Conservation (phyloP, 1,140 invertebrate genomes). For the Drosophila melanica region DNA sequence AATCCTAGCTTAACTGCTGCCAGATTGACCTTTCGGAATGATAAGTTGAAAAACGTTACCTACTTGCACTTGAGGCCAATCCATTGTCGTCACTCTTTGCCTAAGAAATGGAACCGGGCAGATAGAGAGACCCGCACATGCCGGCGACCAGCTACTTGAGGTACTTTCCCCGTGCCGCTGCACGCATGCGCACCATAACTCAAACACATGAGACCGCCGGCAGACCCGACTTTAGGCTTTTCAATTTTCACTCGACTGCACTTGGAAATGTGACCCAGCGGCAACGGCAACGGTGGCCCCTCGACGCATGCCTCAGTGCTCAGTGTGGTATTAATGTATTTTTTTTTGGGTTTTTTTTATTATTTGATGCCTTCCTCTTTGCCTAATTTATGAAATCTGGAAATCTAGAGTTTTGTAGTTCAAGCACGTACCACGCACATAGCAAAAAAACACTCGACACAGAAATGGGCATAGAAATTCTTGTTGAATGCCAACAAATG, state of each 20-base stretch:
- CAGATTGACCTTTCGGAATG: constrained; percentile 30
- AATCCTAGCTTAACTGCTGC: constrained; percentile 23
- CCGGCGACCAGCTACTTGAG: constrained; percentile 35
- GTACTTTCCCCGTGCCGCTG: constrained; percentile 54
- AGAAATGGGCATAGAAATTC: constrained; percentile 67
- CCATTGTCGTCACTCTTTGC: constrained; percentile 20
- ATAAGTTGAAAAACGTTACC: constrained; percentile 36
- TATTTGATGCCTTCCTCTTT: constrained; percentile 50
- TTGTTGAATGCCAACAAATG: constrained; percentile 51
- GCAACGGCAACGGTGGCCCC: constrained; percentile 13
- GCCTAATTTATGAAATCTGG: constrained; percentile 66
- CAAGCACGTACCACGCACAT: constrained; percentile 76
- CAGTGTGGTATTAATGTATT: constrained; percentile 3
- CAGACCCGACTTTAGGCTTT: constrained; percentile 27
- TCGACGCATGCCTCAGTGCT: constrained; percentile 48
- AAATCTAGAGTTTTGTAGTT: constrained; percentile 79
- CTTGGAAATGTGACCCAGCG: constrained; percentile 51
- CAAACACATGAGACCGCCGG: constrained; percentile 61
- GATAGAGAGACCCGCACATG: constrained; percentile 6
- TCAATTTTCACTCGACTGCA: constrained; percentile 71
- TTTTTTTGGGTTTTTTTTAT: constrained; percentile 9
- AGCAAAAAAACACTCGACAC: constrained; percentile 65
- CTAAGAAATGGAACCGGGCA: constrained; percentile 32
- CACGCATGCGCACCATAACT: constrained; percentile 79
- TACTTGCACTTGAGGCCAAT: constrained; percentile 25